Evolutionary conservation across 1,140 invertebrate species (phyloP), one percentile per base, ranked within the genome.

Genomic region (Aethina tumida): DNA sequence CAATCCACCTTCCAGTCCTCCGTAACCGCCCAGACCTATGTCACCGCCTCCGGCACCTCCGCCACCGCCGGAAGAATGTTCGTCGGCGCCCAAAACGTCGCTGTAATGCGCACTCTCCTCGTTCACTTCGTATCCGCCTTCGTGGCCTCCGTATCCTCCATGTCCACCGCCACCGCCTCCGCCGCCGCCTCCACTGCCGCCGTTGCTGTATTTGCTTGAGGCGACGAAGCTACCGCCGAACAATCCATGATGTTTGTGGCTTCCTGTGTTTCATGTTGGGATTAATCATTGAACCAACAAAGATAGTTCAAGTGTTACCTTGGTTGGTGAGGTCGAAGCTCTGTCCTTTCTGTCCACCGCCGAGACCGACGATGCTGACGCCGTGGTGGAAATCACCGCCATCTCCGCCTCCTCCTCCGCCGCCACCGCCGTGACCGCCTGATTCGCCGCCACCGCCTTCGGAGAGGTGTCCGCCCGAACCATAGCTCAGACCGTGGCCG

Each of bases 201-300:
- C 50, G n/a, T 43, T 41, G n/a, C 43, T 45, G 25, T 52, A 52
- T 39, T 52, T 52, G 19, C 41, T 39, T 6, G 50, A 52, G 13
- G 50, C 47, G 6, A 52, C 50, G 36, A 52, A 52, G 22, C 47
- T 52, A 17, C 50, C 50, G 19, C 50, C 50, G 32, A 50, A 52
- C 8, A 45, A 30, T 26, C 50, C 50, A 17, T 49, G 34, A 24
- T 52, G 50, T 7, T 40, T 37, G 10, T 39, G 26, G 27, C 26
- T 36, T 18, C 36, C 41, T 38, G 8, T n/a, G 7, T 35, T 18
- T 17, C 1, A 7, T 32, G 7, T 17, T 13, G 7, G 13, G 12
- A 32, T 15, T 32, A 9, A 15, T 22, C 17, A 10, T 9, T 31
- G 5, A 31, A 8, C 2, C 12, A 36, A 39, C 4, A 9, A 31